These are phyloP conservation scores for Enhydra lutris DNA, from an alignment of 2,113 vertebrate genomes.

Conservation along the genomic window DNA sequence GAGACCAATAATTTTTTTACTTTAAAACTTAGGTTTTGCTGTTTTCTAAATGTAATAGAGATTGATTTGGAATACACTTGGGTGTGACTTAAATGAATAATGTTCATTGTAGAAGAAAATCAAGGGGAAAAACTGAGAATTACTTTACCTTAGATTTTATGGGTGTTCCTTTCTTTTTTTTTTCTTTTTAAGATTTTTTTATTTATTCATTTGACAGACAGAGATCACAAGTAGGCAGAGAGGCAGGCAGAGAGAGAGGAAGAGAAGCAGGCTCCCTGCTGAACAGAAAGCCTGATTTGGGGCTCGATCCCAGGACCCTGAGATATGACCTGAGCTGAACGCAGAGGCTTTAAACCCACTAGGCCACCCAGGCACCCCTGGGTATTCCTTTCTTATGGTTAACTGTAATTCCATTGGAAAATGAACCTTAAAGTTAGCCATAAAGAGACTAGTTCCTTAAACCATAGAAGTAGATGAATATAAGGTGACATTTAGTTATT, in stretches of 20 bases:
- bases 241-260: too few species aligned
- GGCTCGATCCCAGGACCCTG: too few species aligned
- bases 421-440: not conserved
- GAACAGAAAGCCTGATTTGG: too few species aligned
- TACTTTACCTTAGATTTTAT: not conserved
- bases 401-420: not conserved
- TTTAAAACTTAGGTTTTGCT: not conserved
- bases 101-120: conserved; percentile 17
- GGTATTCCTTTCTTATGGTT: not conserved
- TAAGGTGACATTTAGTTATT: not conserved
- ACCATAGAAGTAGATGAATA: not conserved
- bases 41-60: not conserved
- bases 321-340: too few species aligned
- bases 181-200: too few species aligned
- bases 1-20: not conserved
- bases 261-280: too few species aligned
- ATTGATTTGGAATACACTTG: not conserved
- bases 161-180: not conserved
- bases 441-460: not conserved
- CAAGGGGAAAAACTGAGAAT: not conserved
- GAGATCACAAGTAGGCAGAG: too few species aligned
- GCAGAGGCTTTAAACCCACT: too few species aligned
- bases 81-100: not conserved
- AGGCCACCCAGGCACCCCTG: not conserved
- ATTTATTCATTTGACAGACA: too few species aligned